phyloP scores from a whole-genome alignment of 2,888 invertebrate genomes.

The Elegia similella region DNA sequence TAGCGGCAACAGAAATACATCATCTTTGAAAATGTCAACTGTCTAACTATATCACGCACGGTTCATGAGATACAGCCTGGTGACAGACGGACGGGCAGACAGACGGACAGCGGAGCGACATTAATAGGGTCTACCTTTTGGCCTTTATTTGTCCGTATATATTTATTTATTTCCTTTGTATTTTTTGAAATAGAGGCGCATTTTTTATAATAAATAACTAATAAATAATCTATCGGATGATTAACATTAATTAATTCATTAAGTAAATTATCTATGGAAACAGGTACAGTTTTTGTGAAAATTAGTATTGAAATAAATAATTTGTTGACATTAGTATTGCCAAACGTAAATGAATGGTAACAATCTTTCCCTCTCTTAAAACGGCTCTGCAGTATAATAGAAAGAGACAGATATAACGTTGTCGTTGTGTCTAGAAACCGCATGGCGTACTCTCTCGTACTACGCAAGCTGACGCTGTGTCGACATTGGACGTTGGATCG shows the following conservation, averaged over 20 bases:
- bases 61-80: too few species aligned
- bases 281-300: conserved; percentile 45
- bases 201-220: too few species aligned
- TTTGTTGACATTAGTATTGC: conserved; percentile 63
- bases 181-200: too few species aligned
- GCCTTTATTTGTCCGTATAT: neutral
- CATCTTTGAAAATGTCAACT: too few species aligned
- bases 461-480: conserved; percentile 80
- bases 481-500: conserved; percentile 81
- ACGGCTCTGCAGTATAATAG: conserved; percentile 30
- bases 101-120: too few species aligned
- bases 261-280: too few species aligned
- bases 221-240: neutral
- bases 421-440: conserved; percentile 44
- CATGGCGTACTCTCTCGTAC: conserved; percentile 74
- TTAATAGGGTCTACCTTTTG: too few species aligned
- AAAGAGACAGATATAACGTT: conserved; percentile 51
- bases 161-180: too few species aligned
- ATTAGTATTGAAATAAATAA: conserved; percentile 54
- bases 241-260: neutral
- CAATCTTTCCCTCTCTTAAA: conserved; percentile 48
- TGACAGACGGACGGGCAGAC: too few species aligned
- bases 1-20: too few species aligned
- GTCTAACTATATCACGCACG: too few species aligned
- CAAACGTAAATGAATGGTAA: conserved; percentile 77